Evolutionary conservation across 2,797 vertebrate species (phyloP), one percentile per base, ranked within the genome.

Genomic region (Cirrhinus molitorella): DNA sequence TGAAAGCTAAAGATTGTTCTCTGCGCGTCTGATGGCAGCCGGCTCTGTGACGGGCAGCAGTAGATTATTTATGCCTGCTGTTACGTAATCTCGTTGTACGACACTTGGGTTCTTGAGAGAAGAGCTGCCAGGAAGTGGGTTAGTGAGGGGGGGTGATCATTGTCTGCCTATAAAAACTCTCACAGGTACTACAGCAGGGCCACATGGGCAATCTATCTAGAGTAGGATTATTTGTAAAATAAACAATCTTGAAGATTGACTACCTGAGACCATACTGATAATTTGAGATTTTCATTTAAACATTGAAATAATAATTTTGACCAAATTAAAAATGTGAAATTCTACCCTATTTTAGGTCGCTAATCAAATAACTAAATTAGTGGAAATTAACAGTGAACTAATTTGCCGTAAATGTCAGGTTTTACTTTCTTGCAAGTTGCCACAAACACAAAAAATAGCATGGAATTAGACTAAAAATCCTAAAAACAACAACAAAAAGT

Each of bases 81-180:
- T 94, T 94, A 92, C 89, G 92, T 92, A 95, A 95, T 85, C 0
- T 85, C 70, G 85, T 89, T 91, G 91, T 92, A 92, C 93, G 93
- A 90, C 92, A 91, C 90, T 93, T 92, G 90, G 91, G 91, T 93
- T 90, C 91, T 78, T 90, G 67, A 74, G 89, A 92, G 91, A 92
- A 53, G 83, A 73, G 87, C 85, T 89, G 91, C 92, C 91, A 89
- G 86, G 76, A 85, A 79, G 53, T 21, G 70, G 55, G 57, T n/a
- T 19, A 13, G 63, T 66, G 40, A 70, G 57, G 55, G 14, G 79
- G 79, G 55, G 12, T 11, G 21, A 8, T 23, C 51, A 45, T 25
- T 70, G 49, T 80, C n/a, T 40, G 37, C 3, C 25, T 31, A 7
- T 70, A 11, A 47, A 43, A 3, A 70, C 59, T 66, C 16, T 78